Base-by-base conservation (phyloP, 2,888 invertebrate species). In the Temnothorax rugatulus region DNA sequence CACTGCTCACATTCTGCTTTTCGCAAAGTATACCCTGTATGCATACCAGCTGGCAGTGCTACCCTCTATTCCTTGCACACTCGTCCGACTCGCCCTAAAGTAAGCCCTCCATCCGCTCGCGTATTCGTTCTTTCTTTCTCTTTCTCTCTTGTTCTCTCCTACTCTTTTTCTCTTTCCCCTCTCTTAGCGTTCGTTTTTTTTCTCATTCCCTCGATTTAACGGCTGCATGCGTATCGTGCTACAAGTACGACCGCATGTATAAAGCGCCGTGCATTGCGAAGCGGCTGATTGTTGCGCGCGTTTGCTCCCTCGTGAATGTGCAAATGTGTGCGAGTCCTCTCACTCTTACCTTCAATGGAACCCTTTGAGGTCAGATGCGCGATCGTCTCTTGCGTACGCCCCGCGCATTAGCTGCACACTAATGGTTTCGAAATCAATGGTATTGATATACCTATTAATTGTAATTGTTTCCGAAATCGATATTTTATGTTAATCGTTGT, bases 31-130 rank as follows among this genome's bases (percentile, higher is more conserved):
- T 34, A 71, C 21, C 47, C 41, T 61, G 82, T 82, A 54, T 75
- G 63, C 69, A 87, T 71, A 85, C 87, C 89, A 89, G 89, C 89
- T 89, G 89, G 82, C 86, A 87, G 68, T 76, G 68, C 34, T 64
- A 8, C 44, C 13, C 87, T 79, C 84, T 73, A 29, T 52, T 59
- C 50, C 50, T 54, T 44, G 8, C 79, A 44, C 61, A 25, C 50
- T 50, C 59, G 47, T 54, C 21, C 66, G 50, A 41, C 54, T 44
- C 69, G 75, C 74, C 82, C 84, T 29, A 50, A 71, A 74, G 44
- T 59, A 50, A 54, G 50, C 47, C 50, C 47, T 54, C 63, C 76
- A 61, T 83, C 54, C 77, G 64, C 59, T 66, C 52, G 21, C 52
- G 21, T 59, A 63, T 21, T 54, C 21, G 63, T 84, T 57, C 50